A percentile compares a stretch with the other conserved stretches of the same genome.
Conservation (phyloP, 1,140 invertebrate genomes). For the Homarus americanus region DNA sequence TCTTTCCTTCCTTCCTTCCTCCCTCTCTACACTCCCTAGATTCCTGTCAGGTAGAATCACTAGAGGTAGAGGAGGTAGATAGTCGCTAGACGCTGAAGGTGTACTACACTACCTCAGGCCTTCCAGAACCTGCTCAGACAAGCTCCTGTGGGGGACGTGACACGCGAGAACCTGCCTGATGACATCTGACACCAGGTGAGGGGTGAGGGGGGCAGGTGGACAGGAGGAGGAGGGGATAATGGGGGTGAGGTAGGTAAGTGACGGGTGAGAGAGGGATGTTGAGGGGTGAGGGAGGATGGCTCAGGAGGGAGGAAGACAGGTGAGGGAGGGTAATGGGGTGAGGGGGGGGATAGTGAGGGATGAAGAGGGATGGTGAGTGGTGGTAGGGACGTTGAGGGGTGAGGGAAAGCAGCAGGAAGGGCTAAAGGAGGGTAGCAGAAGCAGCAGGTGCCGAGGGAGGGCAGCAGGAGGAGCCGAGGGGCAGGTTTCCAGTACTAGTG, state of each 20-base stretch:
- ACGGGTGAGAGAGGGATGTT: not conserved
- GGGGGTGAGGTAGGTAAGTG: not conserved
- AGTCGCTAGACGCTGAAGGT: too few species aligned
- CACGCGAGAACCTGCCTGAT: not conserved
- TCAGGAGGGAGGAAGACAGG: not conserved
- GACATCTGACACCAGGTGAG: not conserved
- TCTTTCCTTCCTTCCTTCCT: not conserved
- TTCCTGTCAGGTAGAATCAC: too few species aligned
- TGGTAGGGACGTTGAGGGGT: too few species aligned
- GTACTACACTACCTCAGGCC: not conserved
- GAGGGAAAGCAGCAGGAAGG: not conserved
- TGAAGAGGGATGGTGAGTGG: not conserved
- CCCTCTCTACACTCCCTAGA: not conserved
- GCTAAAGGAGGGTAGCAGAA: not conserved
- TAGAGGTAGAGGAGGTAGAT: too few species aligned
- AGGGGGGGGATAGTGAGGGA: not conserved
- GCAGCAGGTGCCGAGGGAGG: not conserved
- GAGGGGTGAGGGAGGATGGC: not conserved
- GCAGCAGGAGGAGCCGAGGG: too few species aligned
- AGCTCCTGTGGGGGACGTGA: not conserved
- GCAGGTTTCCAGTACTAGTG: too few species aligned
- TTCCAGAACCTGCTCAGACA: not conserved
- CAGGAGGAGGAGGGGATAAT: not conserved
- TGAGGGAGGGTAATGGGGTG: not conserved
- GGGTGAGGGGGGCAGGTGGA: not conserved